These are phyloP conservation scores for Labeo rohita DNA, from an alignment of 2,113 vertebrate genomes.

Conservation along the genomic window DNA sequence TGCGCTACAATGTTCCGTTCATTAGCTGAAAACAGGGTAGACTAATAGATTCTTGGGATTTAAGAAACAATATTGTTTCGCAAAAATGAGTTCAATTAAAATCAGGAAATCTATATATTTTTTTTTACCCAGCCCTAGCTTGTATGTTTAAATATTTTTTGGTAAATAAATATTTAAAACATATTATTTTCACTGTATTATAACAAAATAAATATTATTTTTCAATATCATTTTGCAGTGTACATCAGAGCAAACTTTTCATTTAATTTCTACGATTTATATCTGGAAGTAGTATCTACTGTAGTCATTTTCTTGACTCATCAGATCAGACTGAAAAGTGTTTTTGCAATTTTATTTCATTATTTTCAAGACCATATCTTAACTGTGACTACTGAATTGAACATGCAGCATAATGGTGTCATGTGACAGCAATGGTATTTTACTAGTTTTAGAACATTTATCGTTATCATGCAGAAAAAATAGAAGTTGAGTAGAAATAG, in stretches of 20 bases:
- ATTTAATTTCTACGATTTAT: not conserved
- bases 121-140: not conserved
- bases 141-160: not conserved
- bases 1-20: too few relatives aligned
- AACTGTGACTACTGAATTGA: not conserved
- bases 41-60: too few relatives aligned
- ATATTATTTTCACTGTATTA: not conserved
- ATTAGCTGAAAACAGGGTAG: too few relatives aligned
- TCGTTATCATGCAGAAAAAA: not conserved
- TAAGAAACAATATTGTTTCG: too few relatives aligned
- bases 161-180: not conserved
- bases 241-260: not conserved
- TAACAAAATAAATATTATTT: not conserved
- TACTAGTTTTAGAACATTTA: not conserved
- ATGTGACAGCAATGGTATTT: not conserved
- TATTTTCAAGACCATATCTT: not conserved
- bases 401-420: not conserved
- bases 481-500: not conserved
- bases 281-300: not conserved
- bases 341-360: not conserved
- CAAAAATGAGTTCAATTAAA: too few relatives aligned
- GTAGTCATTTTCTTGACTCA: not conserved
- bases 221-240: not conserved
- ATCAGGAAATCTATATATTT: too few relatives aligned
- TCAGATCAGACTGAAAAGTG: not conserved